Conservation (phyloP, 2,888 invertebrate genomes). For the Protonemura montana region DNA sequence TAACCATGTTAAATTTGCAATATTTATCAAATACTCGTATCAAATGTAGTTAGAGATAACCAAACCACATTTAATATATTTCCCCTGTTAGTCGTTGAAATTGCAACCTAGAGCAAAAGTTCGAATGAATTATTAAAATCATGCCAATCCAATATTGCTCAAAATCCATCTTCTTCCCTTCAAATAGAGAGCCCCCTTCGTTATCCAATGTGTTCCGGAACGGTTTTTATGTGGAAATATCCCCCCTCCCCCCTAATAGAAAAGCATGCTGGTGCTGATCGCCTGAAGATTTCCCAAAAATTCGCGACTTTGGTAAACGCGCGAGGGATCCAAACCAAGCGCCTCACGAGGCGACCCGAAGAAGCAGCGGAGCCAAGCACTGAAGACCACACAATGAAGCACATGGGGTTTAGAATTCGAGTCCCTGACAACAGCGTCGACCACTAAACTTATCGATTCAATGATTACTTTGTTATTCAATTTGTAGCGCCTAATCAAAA, state of each 20-base stretch:
- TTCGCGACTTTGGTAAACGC: too few species aligned
- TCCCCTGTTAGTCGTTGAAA: neutral
- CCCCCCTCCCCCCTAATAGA: too few species aligned
- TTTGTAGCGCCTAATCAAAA: constrained; percentile 7
- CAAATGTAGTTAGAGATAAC: neutral
- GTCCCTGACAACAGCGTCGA: neutral
- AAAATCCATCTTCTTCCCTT: constrained; percentile 4
- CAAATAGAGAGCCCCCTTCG: neutral
- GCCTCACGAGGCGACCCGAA: too few species aligned
- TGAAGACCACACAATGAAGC: too few species aligned
- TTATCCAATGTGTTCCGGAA: neutral
- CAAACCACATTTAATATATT: neutral
- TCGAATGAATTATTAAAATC: constrained; percentile 7
- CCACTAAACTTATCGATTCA: neutral
- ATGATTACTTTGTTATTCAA: neutral
- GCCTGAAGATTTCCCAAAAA: too few species aligned
- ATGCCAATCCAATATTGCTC: constrained; percentile 12
- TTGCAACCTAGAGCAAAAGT: neutral
- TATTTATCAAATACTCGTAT: neutral
- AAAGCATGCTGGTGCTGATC: too few species aligned
- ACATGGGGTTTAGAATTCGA: too few species aligned
- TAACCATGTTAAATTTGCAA: neutral
- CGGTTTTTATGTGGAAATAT: too few species aligned
- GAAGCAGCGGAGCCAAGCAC: too few species aligned
- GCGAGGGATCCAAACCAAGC: too few species aligned